phyloP scores from a whole-genome alignment of 2,888 invertebrate species.

The Lordiphosa andalusiaca region DNA sequence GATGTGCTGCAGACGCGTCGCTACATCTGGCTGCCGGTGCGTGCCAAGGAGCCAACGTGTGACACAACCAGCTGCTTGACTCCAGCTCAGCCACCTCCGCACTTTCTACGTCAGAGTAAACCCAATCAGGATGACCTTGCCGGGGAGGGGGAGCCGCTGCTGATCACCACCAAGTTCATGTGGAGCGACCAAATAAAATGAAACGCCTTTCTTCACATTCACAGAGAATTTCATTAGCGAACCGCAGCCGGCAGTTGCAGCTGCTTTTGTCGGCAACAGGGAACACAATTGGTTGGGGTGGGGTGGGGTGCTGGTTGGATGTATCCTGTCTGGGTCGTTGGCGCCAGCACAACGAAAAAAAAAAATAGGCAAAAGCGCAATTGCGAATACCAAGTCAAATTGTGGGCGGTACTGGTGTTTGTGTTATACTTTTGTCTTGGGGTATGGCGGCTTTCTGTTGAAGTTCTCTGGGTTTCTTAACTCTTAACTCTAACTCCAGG shows the following conservation, averaged over 20 bases:
- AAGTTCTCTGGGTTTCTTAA: too few species aligned
- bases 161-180: slow-evolving; percentile 38
- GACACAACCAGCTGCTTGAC: too few species aligned
- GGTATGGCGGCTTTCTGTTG: too few species aligned
- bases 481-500: too few species aligned
- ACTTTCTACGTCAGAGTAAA: slow-evolving; percentile 36
- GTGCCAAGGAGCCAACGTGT: neutral
- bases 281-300: neutral
- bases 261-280: neutral
- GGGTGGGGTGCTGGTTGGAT: neutral
- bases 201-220: slow-evolving; percentile 1
- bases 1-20: slow-evolving; percentile 39
- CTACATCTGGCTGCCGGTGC: slow-evolving; percentile 41
- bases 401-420: too few species aligned
- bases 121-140: slow-evolving; percentile 41
- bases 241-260: slow-evolving; percentile 8
- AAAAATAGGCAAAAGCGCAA: too few species aligned
- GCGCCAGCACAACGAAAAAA: too few species aligned
- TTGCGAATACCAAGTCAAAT: too few species aligned
- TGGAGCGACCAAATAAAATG: slow-evolving; percentile 8
- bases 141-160: slow-evolving; percentile 41
- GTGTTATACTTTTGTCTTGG: too few species aligned
- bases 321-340: too few species aligned
- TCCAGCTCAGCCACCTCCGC: slow-evolving; percentile 21
- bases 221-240: slow-evolving; percentile 36